These are phyloP conservation scores for Acanthosoma haemorrhoidale DNA, from an alignment of 2,888 invertebrate species.

Conservation along the genomic window DNA sequence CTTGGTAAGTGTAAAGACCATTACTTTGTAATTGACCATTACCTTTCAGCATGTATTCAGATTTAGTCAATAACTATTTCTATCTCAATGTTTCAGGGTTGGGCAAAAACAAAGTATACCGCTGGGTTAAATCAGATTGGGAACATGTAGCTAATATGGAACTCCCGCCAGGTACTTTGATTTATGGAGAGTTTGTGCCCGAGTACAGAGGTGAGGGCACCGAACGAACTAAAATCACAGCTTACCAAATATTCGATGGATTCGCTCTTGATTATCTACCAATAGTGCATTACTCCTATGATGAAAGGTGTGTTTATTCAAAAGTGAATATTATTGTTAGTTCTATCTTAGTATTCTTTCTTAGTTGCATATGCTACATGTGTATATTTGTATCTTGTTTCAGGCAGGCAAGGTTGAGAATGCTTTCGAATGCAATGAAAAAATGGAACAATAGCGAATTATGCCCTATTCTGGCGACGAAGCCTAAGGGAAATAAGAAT, in stretches of 20 bases:
- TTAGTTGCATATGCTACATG: too few species aligned
- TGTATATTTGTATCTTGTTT: too few species aligned
- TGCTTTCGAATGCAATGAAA: slow-evolving; percentile 66
- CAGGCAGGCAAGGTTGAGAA: slow-evolving; percentile 53
- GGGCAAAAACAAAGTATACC: slow-evolving; percentile 53
- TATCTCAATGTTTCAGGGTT: slow-evolving; percentile 46
- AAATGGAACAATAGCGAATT: slow-evolving; percentile 52
- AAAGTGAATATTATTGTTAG: too few species aligned
- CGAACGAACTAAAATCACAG: slow-evolving; percentile 54
- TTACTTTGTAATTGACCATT: too few species aligned
- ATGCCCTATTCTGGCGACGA: slow-evolving; percentile 28
- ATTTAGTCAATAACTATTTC: too few species aligned
- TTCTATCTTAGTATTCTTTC: too few species aligned
- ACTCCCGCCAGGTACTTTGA: slow-evolving; percentile 62
- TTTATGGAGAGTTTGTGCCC: slow-evolving; percentile 67
- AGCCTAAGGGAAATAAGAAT: too few species aligned
- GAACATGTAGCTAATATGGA: slow-evolving; percentile 51
- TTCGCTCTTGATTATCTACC: slow-evolving; percentile 64
- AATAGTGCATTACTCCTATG: slow-evolving; percentile 54
- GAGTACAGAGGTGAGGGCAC: slow-evolving; percentile 60
- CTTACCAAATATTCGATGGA: slow-evolving; percentile 76
- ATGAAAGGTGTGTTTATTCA: slow-evolving; percentile 65
- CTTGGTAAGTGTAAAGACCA: neutral
- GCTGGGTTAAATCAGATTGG: slow-evolving; percentile 52
- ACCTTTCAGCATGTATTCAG: too few species aligned